These are phyloP conservation scores for Hololepta plana DNA, from an alignment of 2,888 invertebrate genomes.

Conservation along the genomic window DNA sequence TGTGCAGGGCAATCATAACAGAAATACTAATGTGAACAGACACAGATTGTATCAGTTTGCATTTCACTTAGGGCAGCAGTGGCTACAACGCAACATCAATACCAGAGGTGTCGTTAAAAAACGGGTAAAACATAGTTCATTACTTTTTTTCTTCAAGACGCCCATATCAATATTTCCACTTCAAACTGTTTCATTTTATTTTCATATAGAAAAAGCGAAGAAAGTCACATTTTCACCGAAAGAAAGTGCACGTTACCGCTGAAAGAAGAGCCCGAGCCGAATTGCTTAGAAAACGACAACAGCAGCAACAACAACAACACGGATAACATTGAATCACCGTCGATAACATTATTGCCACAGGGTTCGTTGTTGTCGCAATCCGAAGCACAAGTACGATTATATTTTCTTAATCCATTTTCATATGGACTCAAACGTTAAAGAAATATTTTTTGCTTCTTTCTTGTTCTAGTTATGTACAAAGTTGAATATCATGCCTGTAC, in stretches of 20 bases:
- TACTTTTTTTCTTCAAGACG: slow-evolving; percentile 5
- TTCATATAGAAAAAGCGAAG: slow-evolving; percentile 47
- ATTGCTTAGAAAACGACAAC: slow-evolving; percentile 27
- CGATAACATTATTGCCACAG: slow-evolving; percentile 10
- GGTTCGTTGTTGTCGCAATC: slow-evolving; percentile 38
- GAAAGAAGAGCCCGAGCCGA: slow-evolving; percentile 38
- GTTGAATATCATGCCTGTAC: slow-evolving; percentile 67
- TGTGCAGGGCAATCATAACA: slow-evolving; percentile 37
- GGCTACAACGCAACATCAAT: slow-evolving; percentile 44
- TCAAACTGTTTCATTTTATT: slow-evolving; percentile 8
- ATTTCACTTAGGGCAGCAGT: slow-evolving; percentile 70
- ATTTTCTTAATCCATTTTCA: not conserved
- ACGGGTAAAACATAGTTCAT: slow-evolving; percentile 33
- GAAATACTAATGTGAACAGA: slow-evolving; percentile 23
- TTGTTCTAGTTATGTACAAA: slow-evolving; percentile 59
- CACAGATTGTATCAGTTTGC: slow-evolving; percentile 45
- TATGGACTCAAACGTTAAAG: not conserved
- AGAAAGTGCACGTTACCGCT: slow-evolving; percentile 72
- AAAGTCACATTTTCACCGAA: slow-evolving; percentile 68
- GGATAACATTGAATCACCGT: slow-evolving; percentile 14
- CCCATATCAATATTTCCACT: too few relatives aligned
- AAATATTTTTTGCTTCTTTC: slow-evolving; percentile 15
- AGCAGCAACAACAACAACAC: slow-evolving; percentile 27
- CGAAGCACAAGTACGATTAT: slow-evolving; percentile 42
- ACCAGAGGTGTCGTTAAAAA: slow-evolving; percentile 36